These are phyloP conservation scores for Chrysina gloriosa DNA, from an alignment of 2,888 invertebrate genomes.

Conservation along the genomic window DNA sequence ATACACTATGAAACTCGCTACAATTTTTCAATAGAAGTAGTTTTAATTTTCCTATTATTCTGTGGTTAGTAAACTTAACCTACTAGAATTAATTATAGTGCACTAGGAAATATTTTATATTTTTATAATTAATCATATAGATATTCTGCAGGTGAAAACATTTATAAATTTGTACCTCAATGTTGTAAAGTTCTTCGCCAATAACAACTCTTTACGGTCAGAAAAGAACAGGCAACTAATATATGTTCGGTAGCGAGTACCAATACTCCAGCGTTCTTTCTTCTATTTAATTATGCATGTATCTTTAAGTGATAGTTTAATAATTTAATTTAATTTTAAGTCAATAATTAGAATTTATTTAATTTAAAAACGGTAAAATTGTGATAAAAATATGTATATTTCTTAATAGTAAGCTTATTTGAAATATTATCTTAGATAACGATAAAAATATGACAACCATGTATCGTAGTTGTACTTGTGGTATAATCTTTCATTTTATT, in stretches of 20 bases:
- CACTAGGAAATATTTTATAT: not conserved
- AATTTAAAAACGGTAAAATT: constrained; percentile 21
- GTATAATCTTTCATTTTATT: too few relatives aligned
- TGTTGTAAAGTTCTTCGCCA: too few relatives aligned
- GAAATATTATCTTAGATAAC: not conserved
- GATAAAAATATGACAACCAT: constrained; percentile 7
- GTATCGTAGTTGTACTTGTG: not conserved
- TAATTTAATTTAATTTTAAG: not conserved
- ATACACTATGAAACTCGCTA: too few relatives aligned
- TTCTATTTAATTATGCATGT: not conserved
- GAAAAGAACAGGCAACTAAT: not conserved
- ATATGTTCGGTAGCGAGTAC: not conserved
- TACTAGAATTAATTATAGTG: too few relatives aligned
- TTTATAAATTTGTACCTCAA: too few relatives aligned
- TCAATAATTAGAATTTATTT: not conserved
- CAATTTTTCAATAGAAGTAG: too few relatives aligned
- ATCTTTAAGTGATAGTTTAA: not conserved
- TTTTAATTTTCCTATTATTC: too few relatives aligned
- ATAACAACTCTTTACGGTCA: too few relatives aligned
- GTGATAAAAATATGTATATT: constrained; percentile 26
- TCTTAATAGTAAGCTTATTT: constrained; percentile 3
- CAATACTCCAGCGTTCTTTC: not conserved
- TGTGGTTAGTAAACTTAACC: too few relatives aligned
- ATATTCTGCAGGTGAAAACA: too few relatives aligned
- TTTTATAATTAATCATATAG: too few relatives aligned